Base-by-base conservation (phyloP, 2,113 vertebrate species). In the Corythoichthys intestinalis region DNA sequence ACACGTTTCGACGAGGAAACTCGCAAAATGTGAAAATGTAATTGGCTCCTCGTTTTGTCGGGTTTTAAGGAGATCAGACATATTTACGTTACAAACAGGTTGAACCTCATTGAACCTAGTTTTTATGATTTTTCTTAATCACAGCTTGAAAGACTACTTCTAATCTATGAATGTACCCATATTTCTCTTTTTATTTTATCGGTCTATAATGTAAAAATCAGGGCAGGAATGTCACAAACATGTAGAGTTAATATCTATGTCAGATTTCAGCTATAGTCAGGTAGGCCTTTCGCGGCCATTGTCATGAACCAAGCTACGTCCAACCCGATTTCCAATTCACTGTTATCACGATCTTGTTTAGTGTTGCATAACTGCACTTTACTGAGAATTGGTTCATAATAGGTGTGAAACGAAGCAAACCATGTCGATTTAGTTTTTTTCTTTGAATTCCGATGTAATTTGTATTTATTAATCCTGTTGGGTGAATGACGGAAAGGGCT, bases 321-420 rank as follows among this genome's bases (percentile, higher is more conserved):
- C 67, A 81, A 87, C 83, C 82, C 86, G 83, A 87, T 86, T 86
- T 90, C 87, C 82, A 77, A 86, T 87, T 79, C 77, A 81, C 90
- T 85, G 84, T 88, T 86, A 86, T 86, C 88, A 89, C 87, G 82
- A 85, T 85, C 85, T 82, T 88, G 88, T 89, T 90, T 90, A 83
- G 82, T 90, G 89, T 91, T 89, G 89, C 88, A 91, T 90, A 90
- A 88, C 91, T 91, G 92, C 90, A 91, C 91, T 93, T 93, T 93
- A 92, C 89, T 88, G 91, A 90, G 87, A 78, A 83, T 88, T 84
- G 86, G 87, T 80, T 88, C 83, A 80, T 79, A 80, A 50, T 88
- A 84, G 85, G 87, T 86, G 88, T 88, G 84, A 91, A 88, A 86
- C 80, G 76, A 89, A 88, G 83, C 83, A 77, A 80, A 74, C 61